phyloP scores from a whole-genome alignment of 2,113 vertebrate species.

The Agapornis roseicollis region DNA sequence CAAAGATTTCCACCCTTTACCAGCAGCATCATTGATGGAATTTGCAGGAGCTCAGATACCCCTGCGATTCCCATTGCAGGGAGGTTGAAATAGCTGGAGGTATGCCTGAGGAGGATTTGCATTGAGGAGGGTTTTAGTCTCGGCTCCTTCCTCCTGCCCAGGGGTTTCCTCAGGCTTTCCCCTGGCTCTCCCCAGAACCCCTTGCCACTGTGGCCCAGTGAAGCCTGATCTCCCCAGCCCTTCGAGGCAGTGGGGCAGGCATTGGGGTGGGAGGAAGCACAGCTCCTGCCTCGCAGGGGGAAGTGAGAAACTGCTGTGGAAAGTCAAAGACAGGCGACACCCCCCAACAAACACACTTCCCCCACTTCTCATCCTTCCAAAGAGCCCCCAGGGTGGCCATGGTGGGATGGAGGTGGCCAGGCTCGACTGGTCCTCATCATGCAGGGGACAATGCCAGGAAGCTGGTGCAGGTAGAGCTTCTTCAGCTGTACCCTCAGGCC shows the following conservation, averaged over 20 bases:
- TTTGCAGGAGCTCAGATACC: background rate
- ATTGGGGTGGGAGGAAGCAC: background rate
- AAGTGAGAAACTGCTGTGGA: conserved; percentile 58
- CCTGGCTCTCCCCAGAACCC: background rate
- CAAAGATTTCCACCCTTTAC: background rate
- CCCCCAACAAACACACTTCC: background rate
- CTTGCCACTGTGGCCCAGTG: accelerated
- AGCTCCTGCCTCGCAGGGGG: conserved; percentile 22
- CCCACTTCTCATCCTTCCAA: background rate
- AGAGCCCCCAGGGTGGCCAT: accelerated
- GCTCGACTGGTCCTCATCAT: no score
- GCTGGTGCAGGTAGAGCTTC: background rate
- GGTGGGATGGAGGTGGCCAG: background rate
- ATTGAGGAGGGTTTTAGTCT: background rate
- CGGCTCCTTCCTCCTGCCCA: background rate
- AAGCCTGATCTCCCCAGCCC: background rate
- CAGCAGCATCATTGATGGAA: background rate
- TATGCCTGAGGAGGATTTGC: background rate
- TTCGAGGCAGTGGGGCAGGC: background rate
- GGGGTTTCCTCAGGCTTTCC: conserved; percentile 6
- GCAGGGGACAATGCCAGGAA: background rate
- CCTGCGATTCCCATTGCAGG: accelerated
- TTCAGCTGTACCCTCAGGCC: background rate
- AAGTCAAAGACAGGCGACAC: background rate
- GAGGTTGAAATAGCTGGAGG: background rate